phyloP scores from a whole-genome alignment of 2,113 vertebrate genomes.

The Ciconia boyciana region DNA sequence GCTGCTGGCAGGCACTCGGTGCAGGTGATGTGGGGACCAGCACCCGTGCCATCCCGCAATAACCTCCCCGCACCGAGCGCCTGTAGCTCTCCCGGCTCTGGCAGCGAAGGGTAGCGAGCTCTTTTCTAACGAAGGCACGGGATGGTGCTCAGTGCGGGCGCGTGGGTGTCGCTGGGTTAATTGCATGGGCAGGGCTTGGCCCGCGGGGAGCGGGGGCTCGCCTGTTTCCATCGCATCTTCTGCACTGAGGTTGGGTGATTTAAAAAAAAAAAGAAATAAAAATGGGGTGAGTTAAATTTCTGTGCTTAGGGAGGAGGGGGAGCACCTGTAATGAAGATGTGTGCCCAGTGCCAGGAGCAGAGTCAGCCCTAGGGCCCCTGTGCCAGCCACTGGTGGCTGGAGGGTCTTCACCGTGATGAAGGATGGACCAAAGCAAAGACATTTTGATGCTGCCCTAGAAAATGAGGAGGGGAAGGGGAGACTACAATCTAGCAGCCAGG shows the following conservation, averaged over 20 bases:
- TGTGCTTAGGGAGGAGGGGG: background rate
- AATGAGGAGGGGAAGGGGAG: background rate
- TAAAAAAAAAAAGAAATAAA: background rate
- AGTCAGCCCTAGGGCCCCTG: background rate
- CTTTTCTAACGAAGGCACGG: background rate
- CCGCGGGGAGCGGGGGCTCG: accelerated
- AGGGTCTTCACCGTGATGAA: background rate
- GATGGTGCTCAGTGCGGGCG: background rate
- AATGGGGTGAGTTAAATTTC: background rate
- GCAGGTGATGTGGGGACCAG: conserved; percentile 50
- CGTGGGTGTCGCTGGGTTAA: background rate
- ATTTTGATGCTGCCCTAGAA: background rate
- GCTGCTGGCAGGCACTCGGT: conserved; percentile 39
- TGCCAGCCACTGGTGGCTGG: background rate
- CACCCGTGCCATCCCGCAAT: conserved; percentile 13
- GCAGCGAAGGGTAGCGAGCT: background rate
- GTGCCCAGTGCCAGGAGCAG: accelerated
- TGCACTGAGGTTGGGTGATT: background rate
- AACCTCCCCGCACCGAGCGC: background rate
- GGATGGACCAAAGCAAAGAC: background rate
- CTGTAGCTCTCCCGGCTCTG: background rate
- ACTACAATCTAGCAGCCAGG: background rate
- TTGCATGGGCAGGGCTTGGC: accelerated
- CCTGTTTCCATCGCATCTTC: accelerated
- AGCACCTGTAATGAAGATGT: background rate